Percentiles rank a stretch among this genome's conserved stretches.
Evolutionary conservation across 2,888 invertebrate species (phyloP).

Genomic region (Tyria jacobaeae): DNA sequence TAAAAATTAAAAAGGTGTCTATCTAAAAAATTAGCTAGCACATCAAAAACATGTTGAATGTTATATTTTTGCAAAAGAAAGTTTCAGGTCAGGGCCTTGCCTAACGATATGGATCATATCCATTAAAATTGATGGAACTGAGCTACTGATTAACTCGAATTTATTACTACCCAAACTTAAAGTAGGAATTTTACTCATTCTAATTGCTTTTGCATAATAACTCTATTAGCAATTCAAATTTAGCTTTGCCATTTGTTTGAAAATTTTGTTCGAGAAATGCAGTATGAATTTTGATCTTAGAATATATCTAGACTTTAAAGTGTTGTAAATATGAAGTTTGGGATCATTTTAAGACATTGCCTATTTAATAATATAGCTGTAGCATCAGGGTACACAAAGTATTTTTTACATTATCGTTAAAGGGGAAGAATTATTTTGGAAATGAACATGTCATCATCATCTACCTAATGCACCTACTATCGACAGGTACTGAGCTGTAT

Average conservation of each 20-base stretch:
- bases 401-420: no score
- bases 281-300: neutral
- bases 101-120: constrained; percentile 11
- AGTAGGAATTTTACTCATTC: constrained; percentile 10
- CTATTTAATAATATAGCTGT: no score
- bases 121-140: constrained; percentile 18
- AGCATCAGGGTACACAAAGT: no score
- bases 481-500: no score
- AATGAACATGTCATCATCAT: neutral
- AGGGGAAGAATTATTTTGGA: neutral
- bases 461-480: neutral
- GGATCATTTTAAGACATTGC: no score
- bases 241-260: neutral
- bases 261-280: constrained; percentile 4
- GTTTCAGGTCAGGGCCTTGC: constrained; percentile 1
- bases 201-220: constrained; percentile 12
- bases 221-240: constrained; percentile 16
- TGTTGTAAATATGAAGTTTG: no score
- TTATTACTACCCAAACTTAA: constrained; percentile 3
- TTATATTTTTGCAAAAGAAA: neutral
- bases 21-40: neutral
- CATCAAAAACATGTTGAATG: neutral
- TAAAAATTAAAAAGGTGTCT: neutral
- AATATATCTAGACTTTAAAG: neutral
- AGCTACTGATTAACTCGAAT: constrained; percentile 14